A percentile compares a stretch with the other conserved stretches of the same genome.
Conservation (phyloP, 1,140 invertebrate genomes). For the Temnothorax longispinosus region DNA sequence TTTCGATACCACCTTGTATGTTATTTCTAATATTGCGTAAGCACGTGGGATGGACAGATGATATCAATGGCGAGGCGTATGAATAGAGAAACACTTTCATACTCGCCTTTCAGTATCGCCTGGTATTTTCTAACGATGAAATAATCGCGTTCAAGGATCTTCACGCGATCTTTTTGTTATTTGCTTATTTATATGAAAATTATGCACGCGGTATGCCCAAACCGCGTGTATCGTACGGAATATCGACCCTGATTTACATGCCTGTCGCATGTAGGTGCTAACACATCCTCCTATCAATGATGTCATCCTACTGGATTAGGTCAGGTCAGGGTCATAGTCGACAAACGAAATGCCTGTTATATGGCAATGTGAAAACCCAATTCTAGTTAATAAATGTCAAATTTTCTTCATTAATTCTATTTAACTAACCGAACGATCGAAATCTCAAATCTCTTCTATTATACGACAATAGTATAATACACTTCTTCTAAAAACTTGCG, state of each 20-base stretch:
- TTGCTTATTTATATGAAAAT: constrained; percentile 39
- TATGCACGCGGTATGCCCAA: neutral
- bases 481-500: too few species aligned
- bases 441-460: too few species aligned
- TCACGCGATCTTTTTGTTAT: neutral
- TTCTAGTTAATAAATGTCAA: neutral
- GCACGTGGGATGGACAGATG: neutral
- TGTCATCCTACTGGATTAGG: constrained; percentile 37
- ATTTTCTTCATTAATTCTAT: neutral
- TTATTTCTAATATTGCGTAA: constrained; percentile 13
- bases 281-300: constrained; percentile 33
- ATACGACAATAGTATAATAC: neutral
- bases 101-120: neutral
- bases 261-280: neutral
- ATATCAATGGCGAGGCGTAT: constrained; percentile 18
- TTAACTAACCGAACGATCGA: too few species aligned
- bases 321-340: constrained; percentile 23
- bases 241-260: constrained; percentile 6
- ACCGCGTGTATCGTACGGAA: neutral
- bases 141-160: constrained; percentile 42
- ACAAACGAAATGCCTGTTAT: neutral
- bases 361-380: neutral
- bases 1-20: constrained; percentile 12
- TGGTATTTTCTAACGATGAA: constrained; percentile 42
- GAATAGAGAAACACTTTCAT: constrained; percentile 27